phyloP scores from a whole-genome alignment of 2,113 vertebrate species.

The Cervus canadensis region DNA sequence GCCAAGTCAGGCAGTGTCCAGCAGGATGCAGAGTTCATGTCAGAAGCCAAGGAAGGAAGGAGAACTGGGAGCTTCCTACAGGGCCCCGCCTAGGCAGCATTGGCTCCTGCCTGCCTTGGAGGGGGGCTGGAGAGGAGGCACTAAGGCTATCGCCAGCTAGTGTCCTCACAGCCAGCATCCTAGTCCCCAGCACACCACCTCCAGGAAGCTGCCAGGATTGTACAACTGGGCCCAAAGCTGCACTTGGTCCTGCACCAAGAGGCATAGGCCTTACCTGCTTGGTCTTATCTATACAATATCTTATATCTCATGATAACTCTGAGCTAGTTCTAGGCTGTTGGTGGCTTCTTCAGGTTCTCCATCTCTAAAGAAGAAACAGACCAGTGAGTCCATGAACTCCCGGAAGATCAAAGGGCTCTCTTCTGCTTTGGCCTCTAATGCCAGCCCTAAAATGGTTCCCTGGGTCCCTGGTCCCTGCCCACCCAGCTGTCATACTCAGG shows the following conservation, averaged over 20 bases:
- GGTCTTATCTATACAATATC: not conserved
- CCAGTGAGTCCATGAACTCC: not conserved
- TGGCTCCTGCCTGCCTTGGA: not conserved
- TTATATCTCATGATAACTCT: not conserved
- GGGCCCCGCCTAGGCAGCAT: not conserved
- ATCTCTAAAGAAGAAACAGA: conserved; percentile 8
- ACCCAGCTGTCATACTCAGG: not conserved
- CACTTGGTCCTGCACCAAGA: not conserved
- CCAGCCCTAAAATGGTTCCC: not conserved
- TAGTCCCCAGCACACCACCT: not conserved
- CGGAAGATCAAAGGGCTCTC: not conserved
- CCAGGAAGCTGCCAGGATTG: conserved; percentile 22
- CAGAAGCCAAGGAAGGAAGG: conserved; percentile 47
- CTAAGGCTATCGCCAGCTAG: not conserved
- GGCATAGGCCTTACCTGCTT: not conserved
- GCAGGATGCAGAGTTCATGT: conserved; percentile 31
- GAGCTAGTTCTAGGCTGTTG: conserved; percentile 6
- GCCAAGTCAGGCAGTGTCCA: not conserved
- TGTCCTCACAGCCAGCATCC: not conserved
- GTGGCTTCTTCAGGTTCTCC: conserved; percentile 13
- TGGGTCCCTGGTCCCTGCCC: not conserved
- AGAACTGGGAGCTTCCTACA: conserved; percentile 32
- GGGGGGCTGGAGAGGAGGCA: not conserved
- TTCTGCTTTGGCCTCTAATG: not conserved
- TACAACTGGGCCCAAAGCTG: not conserved